phyloP scores from a whole-genome alignment of 53 echinoderm and acorn worm species.

The Actinopyga echinites region DNA sequence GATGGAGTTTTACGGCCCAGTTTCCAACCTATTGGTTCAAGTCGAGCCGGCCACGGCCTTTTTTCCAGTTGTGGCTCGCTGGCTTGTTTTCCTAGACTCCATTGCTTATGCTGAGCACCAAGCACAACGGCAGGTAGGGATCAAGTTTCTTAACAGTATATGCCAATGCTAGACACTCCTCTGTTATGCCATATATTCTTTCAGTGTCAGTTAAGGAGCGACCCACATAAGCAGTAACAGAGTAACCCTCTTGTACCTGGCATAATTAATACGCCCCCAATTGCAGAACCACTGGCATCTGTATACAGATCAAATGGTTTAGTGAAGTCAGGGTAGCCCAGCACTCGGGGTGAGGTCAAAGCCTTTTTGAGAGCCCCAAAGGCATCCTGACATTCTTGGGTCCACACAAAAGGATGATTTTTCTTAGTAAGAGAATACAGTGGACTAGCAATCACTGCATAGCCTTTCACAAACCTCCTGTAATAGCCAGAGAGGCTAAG shows the following conservation, averaged over 20 bases:
- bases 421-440: constrained; percentile 38
- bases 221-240: constrained; percentile 33
- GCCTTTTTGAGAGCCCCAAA: constrained; percentile 36
- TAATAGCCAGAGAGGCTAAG: constrained; percentile 19
- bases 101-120: too few relatives aligned
- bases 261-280: constrained; percentile 22
- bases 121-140: too few relatives aligned
- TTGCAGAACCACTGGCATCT: constrained; percentile 47
- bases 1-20: too few relatives aligned
- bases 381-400: constrained; percentile 12
- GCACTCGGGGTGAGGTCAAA: constrained; percentile 28
- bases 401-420: constrained; percentile 26
- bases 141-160: not conserved
- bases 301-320: constrained; percentile 44
- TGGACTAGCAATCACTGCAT: constrained; percentile 28
- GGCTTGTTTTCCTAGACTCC: too few relatives aligned
- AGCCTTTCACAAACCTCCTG: constrained; percentile 7
- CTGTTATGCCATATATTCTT: constrained; percentile 45
- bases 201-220: constrained; percentile 13
- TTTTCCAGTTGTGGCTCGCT: too few relatives aligned
- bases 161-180: constrained; percentile 40
- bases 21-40: too few relatives aligned
- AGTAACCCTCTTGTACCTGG: constrained; percentile 12
- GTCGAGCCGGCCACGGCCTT: too few relatives aligned
- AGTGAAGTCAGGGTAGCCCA: constrained; percentile 42